These are phyloP conservation scores for Drosophila imparisetae DNA, from an alignment of 2,888 invertebrate species.

Conservation along the genomic window DNA sequence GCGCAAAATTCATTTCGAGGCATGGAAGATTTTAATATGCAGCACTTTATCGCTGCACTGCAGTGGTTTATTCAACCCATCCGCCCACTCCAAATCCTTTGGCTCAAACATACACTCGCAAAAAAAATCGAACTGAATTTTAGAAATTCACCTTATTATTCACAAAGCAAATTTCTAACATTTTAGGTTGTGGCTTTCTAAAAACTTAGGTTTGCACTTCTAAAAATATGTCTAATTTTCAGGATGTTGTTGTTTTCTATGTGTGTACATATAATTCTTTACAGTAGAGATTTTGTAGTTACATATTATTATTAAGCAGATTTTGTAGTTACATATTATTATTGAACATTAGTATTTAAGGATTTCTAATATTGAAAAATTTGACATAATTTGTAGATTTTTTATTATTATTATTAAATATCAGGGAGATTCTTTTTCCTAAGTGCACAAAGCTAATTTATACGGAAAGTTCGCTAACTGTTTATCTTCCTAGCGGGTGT, in stretches of 20 bases:
- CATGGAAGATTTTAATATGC: conserved; percentile 66
- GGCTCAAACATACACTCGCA: conserved; percentile 52
- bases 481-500: conserved; percentile 30
- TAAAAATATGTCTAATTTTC: not conserved
- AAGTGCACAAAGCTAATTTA: conserved; percentile 67
- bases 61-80: conserved; percentile 35
- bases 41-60: conserved; percentile 63
- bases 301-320: no score
- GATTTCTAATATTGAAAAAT: not conserved
- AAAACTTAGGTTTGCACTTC: not conserved
- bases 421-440: no score
- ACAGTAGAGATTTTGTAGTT: not conserved
- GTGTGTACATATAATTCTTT: not conserved
- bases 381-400: no score
- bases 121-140: not conserved
- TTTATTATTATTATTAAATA: not conserved
- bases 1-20: conserved; percentile 77
- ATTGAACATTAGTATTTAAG: not conserved
- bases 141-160: not conserved
- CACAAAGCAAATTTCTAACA: not conserved
- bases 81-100: conserved; percentile 11
- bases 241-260: not conserved
- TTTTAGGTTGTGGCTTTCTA: not conserved
- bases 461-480: conserved; percentile 54
- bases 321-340: no score